Percentiles rank a stretch among this genome's conserved stretches.
Evolutionary conservation across 2,113 vertebrate genomes (phyloP).

Genomic region (Atlantisia rogersi): DNA sequence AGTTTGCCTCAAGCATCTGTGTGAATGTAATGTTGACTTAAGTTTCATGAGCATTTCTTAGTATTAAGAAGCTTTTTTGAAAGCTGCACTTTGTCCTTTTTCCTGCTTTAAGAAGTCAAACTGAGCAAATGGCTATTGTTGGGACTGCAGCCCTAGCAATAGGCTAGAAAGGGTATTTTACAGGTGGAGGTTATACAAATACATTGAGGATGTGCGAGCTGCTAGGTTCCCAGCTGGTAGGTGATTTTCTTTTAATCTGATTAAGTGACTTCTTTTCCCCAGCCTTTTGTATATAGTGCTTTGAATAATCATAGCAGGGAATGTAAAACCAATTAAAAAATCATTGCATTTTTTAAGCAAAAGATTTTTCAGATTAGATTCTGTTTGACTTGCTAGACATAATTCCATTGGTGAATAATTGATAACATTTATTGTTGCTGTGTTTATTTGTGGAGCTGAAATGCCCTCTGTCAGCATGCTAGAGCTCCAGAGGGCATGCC

Average conservation of each 20-base stretch:
- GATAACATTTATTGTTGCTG: not conserved
- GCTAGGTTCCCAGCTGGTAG: not conserved
- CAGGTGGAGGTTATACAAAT: slow-evolving; percentile 11
- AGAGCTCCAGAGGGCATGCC: not conserved
- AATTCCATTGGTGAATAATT: slow-evolving; percentile 48
- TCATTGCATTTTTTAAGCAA: slow-evolving; percentile 2
- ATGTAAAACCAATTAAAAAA: slow-evolving; percentile 40
- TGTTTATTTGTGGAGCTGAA: slow-evolving; percentile 29
- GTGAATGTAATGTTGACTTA: slow-evolving; percentile 2
- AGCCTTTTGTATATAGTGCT: not conserved
- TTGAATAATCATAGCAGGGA: slow-evolving; percentile 22
- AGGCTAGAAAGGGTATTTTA: not conserved
- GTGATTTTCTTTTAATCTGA: slow-evolving; percentile 40
- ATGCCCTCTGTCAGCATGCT: not conserved
- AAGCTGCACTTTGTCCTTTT: not conserved
- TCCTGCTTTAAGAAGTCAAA: slow-evolving; percentile 1
- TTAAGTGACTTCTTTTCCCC: slow-evolving; percentile 8
- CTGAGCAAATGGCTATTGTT: not conserved
- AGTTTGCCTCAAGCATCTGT: slow-evolving; percentile 23
- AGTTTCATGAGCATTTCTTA: slow-evolving; percentile 1
- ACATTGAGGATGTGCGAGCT: not conserved
- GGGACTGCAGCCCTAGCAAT: not conserved
- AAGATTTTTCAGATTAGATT: slow-evolving; percentile 24
- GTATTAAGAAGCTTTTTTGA: slow-evolving; percentile 8
- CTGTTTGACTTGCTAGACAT: not conserved